A percentile compares a stretch with the other conserved stretches of the same genome.
phyloP scores from a whole-genome alignment of 1,140 invertebrate genomes.

The Meteorus sp. region DNA sequence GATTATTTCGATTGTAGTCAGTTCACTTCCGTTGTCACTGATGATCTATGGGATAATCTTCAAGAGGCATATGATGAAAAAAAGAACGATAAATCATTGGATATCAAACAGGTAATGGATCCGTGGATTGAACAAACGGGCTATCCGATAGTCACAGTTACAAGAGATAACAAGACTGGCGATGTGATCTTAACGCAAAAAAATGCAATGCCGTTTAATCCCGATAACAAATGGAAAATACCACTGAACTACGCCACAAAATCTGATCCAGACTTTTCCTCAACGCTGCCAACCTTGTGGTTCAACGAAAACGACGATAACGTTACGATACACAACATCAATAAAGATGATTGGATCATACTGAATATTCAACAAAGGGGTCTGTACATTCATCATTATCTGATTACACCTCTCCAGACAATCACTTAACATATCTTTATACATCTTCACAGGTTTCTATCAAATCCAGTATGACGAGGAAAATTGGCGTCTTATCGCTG shows the following conservation, averaged over 20 bases:
- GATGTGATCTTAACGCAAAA: background rate
- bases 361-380: conserved; percentile 9
- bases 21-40: conserved; percentile 75
- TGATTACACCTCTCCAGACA: background rate
- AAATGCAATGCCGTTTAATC: background rate
- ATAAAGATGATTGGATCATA: conserved; percentile 13
- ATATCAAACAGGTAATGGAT: conserved; percentile 61
- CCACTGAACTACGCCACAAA: conserved; percentile 8
- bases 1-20: conserved; percentile 41
- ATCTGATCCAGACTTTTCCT: conserved; percentile 7
- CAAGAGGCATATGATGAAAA: conserved; percentile 55
- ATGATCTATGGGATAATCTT: conserved; percentile 79
- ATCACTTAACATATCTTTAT: too few relatives aligned
- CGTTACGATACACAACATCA: background rate
- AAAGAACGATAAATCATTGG: conserved; percentile 45
- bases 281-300: background rate
- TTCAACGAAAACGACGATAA: background rate
- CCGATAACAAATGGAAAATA: background rate
- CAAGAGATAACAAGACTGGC: conserved; percentile 17
- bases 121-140: conserved; percentile 65
- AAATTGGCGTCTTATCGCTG: background rate
- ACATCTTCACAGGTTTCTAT: conserved; percentile 3
- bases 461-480: conserved; percentile 1
- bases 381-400: background rate
- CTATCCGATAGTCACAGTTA: conserved; percentile 61